Percentiles rank a stretch among this genome's conserved stretches.
Conservation (phyloP, 1,140 invertebrate species). For the Acyrthosiphon pisum region DNA sequence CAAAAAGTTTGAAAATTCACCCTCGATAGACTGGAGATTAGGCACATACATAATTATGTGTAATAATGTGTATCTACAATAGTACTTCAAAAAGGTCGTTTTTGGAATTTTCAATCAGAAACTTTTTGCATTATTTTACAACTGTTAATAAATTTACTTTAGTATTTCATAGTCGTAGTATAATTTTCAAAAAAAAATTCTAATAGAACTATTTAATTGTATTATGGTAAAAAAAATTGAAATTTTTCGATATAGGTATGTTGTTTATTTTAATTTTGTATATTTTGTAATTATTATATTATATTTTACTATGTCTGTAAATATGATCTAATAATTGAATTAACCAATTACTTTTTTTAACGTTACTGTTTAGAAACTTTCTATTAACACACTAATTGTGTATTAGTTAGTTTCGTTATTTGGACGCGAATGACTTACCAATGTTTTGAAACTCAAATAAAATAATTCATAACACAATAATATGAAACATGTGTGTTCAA, state of each 20-base stretch:
- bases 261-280: no score
- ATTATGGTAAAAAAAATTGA: background rate
- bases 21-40: background rate
- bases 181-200: background rate
- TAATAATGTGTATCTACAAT: background rate
- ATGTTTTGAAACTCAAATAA: background rate
- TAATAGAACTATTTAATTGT: background rate
- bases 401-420: no score
- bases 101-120: background rate
- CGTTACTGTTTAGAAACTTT: no score
- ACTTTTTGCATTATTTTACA: background rate
- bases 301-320: no score
- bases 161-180: no score
- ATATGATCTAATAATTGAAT: background rate
- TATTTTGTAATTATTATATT: no score
- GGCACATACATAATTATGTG: background rate
- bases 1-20: background rate
- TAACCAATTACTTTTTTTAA: background rate
- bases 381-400: no score
- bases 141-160: no score
- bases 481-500: background rate
- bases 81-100: background rate
- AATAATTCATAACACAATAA: background rate
- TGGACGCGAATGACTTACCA: background rate
- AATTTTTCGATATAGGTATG: no score